These are phyloP conservation scores for Pachycephala philippinensis DNA, from an alignment of 2,113 vertebrate genomes.

Conservation along the genomic window DNA sequence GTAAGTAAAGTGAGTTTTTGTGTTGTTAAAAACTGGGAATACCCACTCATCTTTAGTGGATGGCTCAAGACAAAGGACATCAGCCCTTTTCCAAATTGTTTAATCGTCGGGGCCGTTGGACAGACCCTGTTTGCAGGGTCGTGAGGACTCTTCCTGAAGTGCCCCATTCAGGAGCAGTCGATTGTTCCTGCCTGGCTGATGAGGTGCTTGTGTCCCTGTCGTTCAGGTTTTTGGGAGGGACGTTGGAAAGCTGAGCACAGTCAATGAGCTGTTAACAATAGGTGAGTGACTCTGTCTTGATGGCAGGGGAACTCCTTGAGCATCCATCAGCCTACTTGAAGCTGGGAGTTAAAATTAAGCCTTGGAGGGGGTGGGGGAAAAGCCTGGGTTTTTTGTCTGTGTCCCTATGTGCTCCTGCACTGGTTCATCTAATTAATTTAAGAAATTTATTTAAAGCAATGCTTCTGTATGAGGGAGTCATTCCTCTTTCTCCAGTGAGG, in stretches of 20 bases:
- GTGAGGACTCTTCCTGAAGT: neutral
- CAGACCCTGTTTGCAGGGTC: neutral
- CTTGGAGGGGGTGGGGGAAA: neutral
- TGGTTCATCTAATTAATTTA: neutral
- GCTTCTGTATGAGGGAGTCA: neutral
- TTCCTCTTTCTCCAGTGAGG: neutral
- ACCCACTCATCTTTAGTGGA: neutral
- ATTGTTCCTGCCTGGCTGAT: neutral
- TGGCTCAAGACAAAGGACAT: neutral
- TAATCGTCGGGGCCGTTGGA: accelerated
- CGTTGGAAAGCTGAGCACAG: neutral
- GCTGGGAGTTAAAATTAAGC: neutral
- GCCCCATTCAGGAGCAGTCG: neutral
- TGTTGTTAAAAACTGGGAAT: neutral
- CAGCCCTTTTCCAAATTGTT: neutral
- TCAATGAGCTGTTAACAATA: neutral
- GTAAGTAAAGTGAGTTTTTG: neutral
- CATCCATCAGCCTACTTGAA: neutral
- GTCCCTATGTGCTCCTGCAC: neutral
- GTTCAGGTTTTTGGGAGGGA: neutral
- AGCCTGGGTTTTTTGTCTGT: neutral
- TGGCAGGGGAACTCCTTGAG: neutral
- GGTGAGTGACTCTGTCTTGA: neutral
- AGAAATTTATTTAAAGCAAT: neutral
- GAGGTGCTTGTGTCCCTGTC: neutral